A percentile compares a stretch with the other conserved stretches of the same genome.
phyloP scores from a whole-genome alignment of 1,140 invertebrate species.

The Ladona fulva region DNA sequence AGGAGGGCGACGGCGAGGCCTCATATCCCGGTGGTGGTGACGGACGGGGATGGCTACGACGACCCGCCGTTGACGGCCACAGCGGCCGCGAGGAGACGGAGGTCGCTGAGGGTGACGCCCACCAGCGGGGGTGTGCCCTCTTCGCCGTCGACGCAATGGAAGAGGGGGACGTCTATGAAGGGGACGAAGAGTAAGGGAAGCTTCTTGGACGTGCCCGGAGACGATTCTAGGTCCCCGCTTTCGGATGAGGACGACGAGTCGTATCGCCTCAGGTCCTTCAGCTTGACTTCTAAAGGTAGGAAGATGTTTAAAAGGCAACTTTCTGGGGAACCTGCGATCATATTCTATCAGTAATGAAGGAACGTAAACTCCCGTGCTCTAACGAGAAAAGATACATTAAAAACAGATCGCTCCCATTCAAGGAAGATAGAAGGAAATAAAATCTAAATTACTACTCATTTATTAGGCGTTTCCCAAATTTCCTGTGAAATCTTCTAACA shows the following conservation, averaged over 20 bases:
- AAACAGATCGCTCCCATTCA: too few relatives aligned
- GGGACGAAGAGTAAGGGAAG: slow-evolving; percentile 33
- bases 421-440: too few relatives aligned
- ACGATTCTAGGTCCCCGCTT: slow-evolving; percentile 23
- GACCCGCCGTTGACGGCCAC: slow-evolving; percentile 43
- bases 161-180: slow-evolving; percentile 31
- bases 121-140: slow-evolving; percentile 43
- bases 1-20: slow-evolving; percentile 35
- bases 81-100: slow-evolving; percentile 42
- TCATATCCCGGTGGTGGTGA: slow-evolving; percentile 22
- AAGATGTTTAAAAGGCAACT: too few relatives aligned
- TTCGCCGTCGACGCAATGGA: slow-evolving; percentile 44
- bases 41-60: slow-evolving; percentile 41
- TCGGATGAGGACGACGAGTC: slow-evolving; percentile 67
- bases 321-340: too few relatives aligned
- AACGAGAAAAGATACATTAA: too few relatives aligned
- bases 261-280: slow-evolving; percentile 78
- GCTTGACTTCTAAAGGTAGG: slow-evolving; percentile 73
- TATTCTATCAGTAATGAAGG: too few relatives aligned
- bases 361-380: too few relatives aligned
- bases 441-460: too few relatives aligned
- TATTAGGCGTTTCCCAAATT: too few relatives aligned
- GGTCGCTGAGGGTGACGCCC: slow-evolving; percentile 37
- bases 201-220: slow-evolving; percentile 68
- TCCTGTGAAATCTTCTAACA: too few relatives aligned